These are phyloP conservation scores for Cryptus armator DNA, from an alignment of 2,888 invertebrate genomes.

Conservation along the genomic window DNA sequence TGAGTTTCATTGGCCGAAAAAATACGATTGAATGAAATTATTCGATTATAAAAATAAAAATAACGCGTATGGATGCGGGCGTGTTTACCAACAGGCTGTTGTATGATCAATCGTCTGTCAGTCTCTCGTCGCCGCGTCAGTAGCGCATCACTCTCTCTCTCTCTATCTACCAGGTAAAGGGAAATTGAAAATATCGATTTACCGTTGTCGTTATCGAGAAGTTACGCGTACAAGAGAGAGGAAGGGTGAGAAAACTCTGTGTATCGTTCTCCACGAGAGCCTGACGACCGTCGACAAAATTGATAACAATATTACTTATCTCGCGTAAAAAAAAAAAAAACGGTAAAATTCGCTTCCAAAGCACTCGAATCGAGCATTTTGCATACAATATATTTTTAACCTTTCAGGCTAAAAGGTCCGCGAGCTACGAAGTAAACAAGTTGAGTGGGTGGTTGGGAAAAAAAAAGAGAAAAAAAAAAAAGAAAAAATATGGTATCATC, in stretches of 20 bases:
- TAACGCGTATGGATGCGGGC: background rate
- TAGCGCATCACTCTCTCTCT: background rate
- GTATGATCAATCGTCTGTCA: background rate
- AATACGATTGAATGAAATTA: too few relatives aligned
- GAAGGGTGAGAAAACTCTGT: background rate
- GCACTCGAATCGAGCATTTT: background rate
- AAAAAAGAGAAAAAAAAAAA: background rate
- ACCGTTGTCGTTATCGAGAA: constrained; percentile 3
- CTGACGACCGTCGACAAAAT: background rate
- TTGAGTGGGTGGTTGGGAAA: background rate
- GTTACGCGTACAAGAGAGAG: too few relatives aligned
- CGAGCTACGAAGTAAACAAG: background rate
- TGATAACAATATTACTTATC: background rate
- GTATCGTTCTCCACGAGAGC: background rate
- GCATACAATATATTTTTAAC: background rate
- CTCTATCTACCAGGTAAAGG: background rate
- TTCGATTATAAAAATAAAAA: background rate
- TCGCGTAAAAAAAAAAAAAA: background rate
- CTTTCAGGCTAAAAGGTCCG: background rate
- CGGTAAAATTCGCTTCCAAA: background rate
- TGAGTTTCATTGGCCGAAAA: too few relatives aligned
- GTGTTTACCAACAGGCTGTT: background rate
- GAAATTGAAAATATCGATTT: constrained; percentile 5
- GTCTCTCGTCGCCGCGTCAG: background rate
- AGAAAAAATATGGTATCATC: constrained; percentile 87